phyloP scores from a whole-genome alignment of 2,797 vertebrate species.

The Enteromius trimaculatus region DNA sequence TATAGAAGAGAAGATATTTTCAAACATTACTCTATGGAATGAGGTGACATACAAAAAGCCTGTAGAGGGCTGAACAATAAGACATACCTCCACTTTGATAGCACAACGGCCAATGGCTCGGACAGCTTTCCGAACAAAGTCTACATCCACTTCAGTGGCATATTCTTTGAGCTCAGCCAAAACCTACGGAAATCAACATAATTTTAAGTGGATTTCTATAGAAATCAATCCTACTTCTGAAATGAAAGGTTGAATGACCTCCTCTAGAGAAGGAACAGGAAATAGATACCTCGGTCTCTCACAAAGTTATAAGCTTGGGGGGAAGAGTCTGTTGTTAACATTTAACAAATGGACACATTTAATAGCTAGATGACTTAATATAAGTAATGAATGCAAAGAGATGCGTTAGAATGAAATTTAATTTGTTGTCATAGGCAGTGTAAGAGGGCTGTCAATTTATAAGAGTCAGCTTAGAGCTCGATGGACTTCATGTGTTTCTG shows the following conservation, averaged over 20 bases:
- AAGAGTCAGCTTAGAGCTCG: background rate
- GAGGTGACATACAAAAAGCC: slow-evolving; percentile 87
- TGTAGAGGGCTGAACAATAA: background rate
- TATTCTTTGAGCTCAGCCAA: slow-evolving; percentile 97
- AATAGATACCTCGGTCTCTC: background rate
- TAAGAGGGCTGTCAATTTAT: slow-evolving; percentile 18
- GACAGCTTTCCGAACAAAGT: slow-evolving; percentile 96
- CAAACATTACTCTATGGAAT: slow-evolving; percentile 81
- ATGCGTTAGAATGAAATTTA: background rate
- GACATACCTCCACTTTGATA: slow-evolving; percentile 95
- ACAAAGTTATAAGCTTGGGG: background rate
- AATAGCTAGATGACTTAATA: background rate
- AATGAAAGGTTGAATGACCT: background rate
- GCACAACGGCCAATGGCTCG: slow-evolving; percentile 96
- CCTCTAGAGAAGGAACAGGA: background rate
- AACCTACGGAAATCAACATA: slow-evolving; percentile 75
- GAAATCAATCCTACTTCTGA: background rate
- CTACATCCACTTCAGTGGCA: slow-evolving; percentile 95
- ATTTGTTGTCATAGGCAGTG: background rate
- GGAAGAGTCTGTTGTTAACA: background rate
- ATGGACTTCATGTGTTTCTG: background rate
- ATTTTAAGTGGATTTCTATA: background rate
- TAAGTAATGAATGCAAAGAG: background rate
- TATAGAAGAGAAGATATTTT: background rate
- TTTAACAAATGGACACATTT: background rate